Percentiles rank a stretch among this genome's conserved stretches.
These are phyloP conservation scores for Plagodis pulveraria DNA, from an alignment of 2,888 invertebrate species.

Conservation along the genomic window DNA sequence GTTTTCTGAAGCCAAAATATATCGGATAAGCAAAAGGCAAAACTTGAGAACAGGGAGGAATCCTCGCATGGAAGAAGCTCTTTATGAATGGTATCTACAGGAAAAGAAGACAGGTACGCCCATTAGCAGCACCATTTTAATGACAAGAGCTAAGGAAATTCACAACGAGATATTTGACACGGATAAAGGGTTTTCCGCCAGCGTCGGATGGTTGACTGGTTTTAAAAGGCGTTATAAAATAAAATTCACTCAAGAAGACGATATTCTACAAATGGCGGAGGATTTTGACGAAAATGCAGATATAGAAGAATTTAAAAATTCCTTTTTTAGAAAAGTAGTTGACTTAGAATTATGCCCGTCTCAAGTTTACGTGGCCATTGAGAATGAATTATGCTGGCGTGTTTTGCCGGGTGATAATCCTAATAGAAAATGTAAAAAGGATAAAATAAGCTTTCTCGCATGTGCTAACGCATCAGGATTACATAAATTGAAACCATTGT, in stretches of 20 bases:
- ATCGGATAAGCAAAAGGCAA: constrained; percentile 28
- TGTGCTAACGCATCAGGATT: constrained; percentile 36
- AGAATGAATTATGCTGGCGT: constrained; percentile 39
- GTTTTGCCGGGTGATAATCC: constrained; percentile 33
- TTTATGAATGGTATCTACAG: constrained; percentile 35
- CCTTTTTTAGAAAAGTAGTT: constrained; percentile 9
- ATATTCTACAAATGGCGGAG: background rate
- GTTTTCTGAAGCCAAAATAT: constrained; percentile 18
- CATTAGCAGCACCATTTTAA: constrained; percentile 26
- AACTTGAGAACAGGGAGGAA: constrained; percentile 31
- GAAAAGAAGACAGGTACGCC: constrained; percentile 30
- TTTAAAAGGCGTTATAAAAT: constrained; percentile 27
- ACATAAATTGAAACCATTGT: constrained; percentile 37
- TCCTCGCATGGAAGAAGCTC: constrained; percentile 33
- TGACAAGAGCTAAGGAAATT: constrained; percentile 34
- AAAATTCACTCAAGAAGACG: constrained; percentile 16
- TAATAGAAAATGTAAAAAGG: constrained; percentile 22
- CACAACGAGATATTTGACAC: constrained; percentile 29
- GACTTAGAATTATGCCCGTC: constrained; percentile 17
- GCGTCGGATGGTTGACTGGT: constrained; percentile 27
- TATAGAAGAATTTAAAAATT: constrained; percentile 13
- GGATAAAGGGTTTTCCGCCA: constrained; percentile 22
- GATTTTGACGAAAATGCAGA: constrained; percentile 2
- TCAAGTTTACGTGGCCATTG: constrained; percentile 38
- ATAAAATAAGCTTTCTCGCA: constrained; percentile 33